These are phyloP conservation scores for Kryptopterus vitreolus DNA, from an alignment of 2,797 vertebrate species.

Conservation along the genomic window DNA sequence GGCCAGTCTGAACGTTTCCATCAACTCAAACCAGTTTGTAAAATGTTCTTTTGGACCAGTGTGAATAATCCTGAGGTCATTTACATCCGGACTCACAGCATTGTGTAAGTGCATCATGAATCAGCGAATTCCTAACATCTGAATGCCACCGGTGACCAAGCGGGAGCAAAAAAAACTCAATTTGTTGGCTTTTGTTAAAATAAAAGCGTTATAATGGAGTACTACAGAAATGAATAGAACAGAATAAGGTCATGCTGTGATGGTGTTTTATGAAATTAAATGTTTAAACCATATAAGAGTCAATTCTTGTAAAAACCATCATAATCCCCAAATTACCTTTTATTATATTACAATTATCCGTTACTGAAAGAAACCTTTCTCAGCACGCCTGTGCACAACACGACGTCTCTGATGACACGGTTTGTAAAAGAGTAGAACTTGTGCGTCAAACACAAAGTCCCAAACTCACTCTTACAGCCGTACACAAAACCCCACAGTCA, in stretches of 20 bases:
- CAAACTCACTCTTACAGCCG: not conserved
- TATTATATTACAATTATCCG: not conserved
- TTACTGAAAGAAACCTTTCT: not conserved
- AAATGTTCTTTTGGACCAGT: not conserved
- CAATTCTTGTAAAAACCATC: not conserved
- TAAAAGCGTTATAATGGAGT: not conserved
- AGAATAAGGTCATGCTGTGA: not conserved
- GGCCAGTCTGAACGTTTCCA: conserved; percentile 43
- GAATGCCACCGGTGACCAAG: not conserved
- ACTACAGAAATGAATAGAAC: not conserved
- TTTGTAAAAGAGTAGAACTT: not conserved
- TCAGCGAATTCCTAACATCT: conserved; percentile 1
- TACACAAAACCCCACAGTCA: no score
- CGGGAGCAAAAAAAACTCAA: not conserved
- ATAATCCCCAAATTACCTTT: not conserved
- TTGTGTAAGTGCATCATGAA: not conserved
- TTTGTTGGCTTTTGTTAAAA: not conserved
- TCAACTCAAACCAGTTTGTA: not conserved
- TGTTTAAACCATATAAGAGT: not conserved
- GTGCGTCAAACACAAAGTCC: not conserved
- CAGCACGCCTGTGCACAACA: not conserved
- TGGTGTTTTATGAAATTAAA: not conserved
- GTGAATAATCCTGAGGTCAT: conserved; percentile 1
- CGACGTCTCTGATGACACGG: not conserved
- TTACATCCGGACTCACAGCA: conserved; percentile 15